These are phyloP conservation scores for Brachyopa scutellaris DNA, from an alignment of 2,888 invertebrate species.

Conservation along the genomic window DNA sequence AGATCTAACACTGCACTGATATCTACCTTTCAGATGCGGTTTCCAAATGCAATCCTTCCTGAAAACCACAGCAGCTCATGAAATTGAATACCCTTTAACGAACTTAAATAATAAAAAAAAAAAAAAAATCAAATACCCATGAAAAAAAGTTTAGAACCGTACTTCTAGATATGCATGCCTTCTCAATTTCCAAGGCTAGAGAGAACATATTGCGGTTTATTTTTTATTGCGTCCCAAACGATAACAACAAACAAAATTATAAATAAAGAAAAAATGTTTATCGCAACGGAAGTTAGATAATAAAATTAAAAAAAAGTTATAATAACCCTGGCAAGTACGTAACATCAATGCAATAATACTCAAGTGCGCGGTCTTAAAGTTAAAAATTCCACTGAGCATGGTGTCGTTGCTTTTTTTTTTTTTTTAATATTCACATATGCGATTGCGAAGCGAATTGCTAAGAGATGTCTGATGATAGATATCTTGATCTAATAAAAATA, in stretches of 20 bases:
- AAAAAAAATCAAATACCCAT: neutral
- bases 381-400: conserved; percentile 37
- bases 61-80: conserved; percentile 36
- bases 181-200: conserved; percentile 53
- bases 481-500: neutral
- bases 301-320: conserved; percentile 35
- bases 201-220: conserved; percentile 48
- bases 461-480: neutral
- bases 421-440: conserved; percentile 5
- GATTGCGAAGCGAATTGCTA: neutral
- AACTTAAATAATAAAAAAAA: neutral
- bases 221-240: conserved; percentile 34
- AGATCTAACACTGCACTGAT: too few species aligned
- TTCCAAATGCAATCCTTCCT: too few species aligned
- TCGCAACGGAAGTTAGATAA: conserved; percentile 62
- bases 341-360: conserved; percentile 16
- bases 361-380: conserved; percentile 42
- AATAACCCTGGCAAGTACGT: conserved; percentile 29
- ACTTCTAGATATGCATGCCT: conserved; percentile 16
- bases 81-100: conserved; percentile 17
- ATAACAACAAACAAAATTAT: conserved; percentile 43
- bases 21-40: too few species aligned
- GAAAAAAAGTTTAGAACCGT: conserved; percentile 15
- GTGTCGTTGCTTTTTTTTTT: too few species aligned
- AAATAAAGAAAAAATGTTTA: conserved; percentile 29